phyloP scores from a whole-genome alignment of 2,888 invertebrate genomes.

The Ennomos fuscantarius region DNA sequence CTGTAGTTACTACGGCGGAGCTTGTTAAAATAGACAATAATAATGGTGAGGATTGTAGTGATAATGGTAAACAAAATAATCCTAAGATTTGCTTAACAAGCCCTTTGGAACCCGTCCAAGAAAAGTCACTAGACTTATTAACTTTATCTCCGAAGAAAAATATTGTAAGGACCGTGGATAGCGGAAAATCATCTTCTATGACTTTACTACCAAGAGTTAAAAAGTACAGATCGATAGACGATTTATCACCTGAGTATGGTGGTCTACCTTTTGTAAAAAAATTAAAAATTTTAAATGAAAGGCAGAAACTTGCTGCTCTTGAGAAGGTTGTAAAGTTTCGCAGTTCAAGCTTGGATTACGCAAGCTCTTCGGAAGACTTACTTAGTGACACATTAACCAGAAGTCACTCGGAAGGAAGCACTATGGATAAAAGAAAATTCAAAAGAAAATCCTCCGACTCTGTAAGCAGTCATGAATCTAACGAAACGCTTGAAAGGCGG shows the following conservation, averaged over 20 bases:
- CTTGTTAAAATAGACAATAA: constrained; percentile 82
- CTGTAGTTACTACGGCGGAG: constrained; percentile 75
- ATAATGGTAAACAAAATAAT: constrained; percentile 69
- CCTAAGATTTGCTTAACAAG: constrained; percentile 73
- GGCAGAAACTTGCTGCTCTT: constrained; percentile 93
- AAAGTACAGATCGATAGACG: constrained; percentile 93
- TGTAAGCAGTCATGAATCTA: constrained; percentile 80
- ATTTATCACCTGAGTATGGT: constrained; percentile 94
- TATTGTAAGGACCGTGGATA: constrained; percentile 54
- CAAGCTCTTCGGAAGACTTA: constrained; percentile 86
- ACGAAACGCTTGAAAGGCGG: constrained; percentile 93
- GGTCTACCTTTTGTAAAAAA: constrained; percentile 95
- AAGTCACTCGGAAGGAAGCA: constrained; percentile 93
- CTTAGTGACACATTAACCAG: constrained; percentile 87
- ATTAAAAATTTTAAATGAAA: constrained; percentile 94
- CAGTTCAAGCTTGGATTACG: constrained; percentile 92
- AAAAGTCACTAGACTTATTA: constrained; percentile 76
- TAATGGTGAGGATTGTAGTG: constrained; percentile 68
- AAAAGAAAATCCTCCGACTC: constrained; percentile 76
- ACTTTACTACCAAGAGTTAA: constrained; percentile 81
- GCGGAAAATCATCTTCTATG: constrained; percentile 53
- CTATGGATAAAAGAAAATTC: constrained; percentile 86
- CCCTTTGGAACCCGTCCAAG: constrained; percentile 78
- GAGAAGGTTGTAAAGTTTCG: constrained; percentile 91
- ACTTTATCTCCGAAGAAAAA: constrained; percentile 71